Percentiles rank a stretch among this genome's conserved stretches.
Conservation (phyloP, 2,113 vertebrate genomes). For the Catharus bicknelli region DNA sequence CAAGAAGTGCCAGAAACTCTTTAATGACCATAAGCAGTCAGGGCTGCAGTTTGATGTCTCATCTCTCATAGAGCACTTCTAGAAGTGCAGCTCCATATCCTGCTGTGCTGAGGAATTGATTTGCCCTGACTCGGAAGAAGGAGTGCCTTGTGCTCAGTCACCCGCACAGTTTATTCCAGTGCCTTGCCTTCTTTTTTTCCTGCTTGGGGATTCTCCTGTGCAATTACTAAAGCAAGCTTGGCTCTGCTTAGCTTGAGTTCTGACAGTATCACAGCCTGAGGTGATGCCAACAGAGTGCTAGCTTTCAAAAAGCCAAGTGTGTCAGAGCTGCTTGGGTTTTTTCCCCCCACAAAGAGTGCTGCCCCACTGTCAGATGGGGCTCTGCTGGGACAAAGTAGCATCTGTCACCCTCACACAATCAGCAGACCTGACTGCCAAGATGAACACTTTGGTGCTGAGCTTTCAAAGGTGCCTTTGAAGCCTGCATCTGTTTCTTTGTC, state of each 20-base stretch:
- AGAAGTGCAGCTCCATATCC: background rate
- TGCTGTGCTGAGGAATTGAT: slow-evolving; percentile 25
- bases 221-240: background rate
- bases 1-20: slow-evolving; percentile 45
- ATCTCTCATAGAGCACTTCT: background rate
- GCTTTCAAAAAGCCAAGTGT: background rate
- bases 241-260: background rate
- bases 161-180: background rate
- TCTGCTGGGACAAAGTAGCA: slow-evolving; percentile 16
- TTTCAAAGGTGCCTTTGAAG: slow-evolving; percentile 46
- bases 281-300: background rate
- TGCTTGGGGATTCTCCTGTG: background rate
- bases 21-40: slow-evolving; percentile 30
- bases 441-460: background rate
- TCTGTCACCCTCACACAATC: background rate
- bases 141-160: background rate
- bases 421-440: background rate
- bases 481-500: background rate
- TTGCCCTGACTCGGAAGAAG: background rate
- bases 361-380: background rate
- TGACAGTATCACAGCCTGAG: background rate
- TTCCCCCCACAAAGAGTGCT: background rate
- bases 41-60: background rate
- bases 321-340: background rate
- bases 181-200: background rate